Conservation (phyloP, 2,797 vertebrate species). For the Pogoniulus pusillus region DNA sequence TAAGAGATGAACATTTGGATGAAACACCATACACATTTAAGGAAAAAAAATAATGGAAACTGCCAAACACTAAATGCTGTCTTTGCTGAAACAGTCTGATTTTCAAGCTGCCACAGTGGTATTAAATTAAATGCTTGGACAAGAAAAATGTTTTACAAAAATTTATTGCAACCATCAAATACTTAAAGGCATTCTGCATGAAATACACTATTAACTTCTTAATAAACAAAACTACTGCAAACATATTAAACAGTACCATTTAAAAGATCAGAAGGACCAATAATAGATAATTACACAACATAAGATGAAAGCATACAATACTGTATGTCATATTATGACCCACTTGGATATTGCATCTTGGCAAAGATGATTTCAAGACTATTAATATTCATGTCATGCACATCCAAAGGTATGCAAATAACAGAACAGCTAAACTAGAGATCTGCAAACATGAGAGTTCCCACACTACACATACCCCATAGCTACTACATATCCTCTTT, state of each 20-base stretch:
- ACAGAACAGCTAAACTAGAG: conserved; percentile 67
- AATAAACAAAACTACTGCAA: conserved; percentile 75
- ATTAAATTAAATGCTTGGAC: conserved; percentile 82
- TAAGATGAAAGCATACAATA: conserved; percentile 74
- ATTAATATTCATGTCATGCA: conserved; percentile 55
- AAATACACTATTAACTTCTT: conserved; percentile 76
- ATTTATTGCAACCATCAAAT: conserved; percentile 81
- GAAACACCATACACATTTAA: neutral
- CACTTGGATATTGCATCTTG: conserved; percentile 64
- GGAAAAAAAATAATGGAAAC: neutral
- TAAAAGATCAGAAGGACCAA: conserved; percentile 71
- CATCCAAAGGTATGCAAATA: conserved; percentile 64
- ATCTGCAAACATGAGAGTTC: conserved; percentile 54
- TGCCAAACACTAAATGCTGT: conserved; percentile 28
- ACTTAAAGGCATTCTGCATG: conserved; percentile 76
- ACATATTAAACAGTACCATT: conserved; percentile 75
- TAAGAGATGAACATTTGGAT: neutral
- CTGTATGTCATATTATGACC: conserved; percentile 66
- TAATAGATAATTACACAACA: conserved; percentile 73
- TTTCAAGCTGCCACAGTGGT: conserved; percentile 61
- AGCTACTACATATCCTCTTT: conserved; percentile 60
- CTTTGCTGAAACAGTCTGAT: conserved; percentile 20
- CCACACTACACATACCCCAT: conserved; percentile 43
- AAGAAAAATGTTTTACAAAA: conserved; percentile 80
- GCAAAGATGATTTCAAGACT: conserved; percentile 68